phyloP scores from a whole-genome alignment of 2,888 invertebrate species.

The Zhuqinia jingwanae region DNA sequence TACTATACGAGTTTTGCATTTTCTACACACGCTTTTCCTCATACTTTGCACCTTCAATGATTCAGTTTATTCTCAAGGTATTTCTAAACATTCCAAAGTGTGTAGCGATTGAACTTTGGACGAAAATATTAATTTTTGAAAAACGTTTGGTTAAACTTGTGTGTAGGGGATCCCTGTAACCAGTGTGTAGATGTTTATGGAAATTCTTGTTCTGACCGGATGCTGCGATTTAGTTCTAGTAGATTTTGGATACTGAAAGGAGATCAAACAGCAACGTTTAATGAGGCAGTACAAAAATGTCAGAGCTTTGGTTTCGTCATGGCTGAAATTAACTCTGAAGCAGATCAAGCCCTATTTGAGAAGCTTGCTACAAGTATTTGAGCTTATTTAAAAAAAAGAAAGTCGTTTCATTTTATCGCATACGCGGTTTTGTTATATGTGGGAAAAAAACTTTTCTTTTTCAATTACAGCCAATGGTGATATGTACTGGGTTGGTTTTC shows the following conservation, averaged over 20 bases:
- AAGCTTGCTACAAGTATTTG: not conserved
- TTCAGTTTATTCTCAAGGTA: conserved; percentile 1
- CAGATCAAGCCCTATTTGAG: not conserved
- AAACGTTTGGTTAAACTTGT: not conserved
- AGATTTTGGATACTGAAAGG: conserved; percentile 4
- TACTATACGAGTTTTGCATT: too few relatives aligned
- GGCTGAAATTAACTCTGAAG: conserved; percentile 8
- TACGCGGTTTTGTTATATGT: too few relatives aligned
- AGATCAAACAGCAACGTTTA: not conserved
- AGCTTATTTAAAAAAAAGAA: too few relatives aligned
- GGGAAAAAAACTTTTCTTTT: too few relatives aligned
- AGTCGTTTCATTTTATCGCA: too few relatives aligned
- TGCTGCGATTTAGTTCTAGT: not conserved
- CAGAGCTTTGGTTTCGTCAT: not conserved
- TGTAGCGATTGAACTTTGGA: too few relatives aligned
- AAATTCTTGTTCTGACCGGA: not conserved
- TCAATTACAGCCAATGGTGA: not conserved
- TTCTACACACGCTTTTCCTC: not conserved
- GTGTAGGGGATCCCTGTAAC: not conserved
- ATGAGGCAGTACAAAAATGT: not conserved
- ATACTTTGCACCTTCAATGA: not conserved
- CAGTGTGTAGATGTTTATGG: not conserved
- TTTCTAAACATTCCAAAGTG: too few relatives aligned
- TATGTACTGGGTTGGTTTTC: not conserved
- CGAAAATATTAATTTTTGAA: too few relatives aligned